Evolutionary conservation across 2,113 vertebrate genomes (phyloP).

Genomic region (Mola mola): DNA sequence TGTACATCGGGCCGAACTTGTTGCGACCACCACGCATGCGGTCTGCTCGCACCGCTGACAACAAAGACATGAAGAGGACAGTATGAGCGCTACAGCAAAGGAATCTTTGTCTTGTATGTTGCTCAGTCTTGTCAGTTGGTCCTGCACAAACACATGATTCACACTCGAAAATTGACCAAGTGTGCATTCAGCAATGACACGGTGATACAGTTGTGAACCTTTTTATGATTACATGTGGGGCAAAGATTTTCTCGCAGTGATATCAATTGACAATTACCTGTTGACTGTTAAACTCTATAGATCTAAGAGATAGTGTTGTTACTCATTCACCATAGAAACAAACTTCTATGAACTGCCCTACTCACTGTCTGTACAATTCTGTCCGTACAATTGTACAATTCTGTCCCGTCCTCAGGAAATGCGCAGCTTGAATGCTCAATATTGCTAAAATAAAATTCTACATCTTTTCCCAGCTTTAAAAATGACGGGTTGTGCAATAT

Average conservation of each 20-base stretch:
- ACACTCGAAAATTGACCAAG: too few relatives aligned
- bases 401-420: conserved; percentile 33
- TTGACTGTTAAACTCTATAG: conserved; percentile 58
- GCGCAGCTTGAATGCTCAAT: conserved; percentile 8
- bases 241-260: conserved; percentile 60
- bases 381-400: too few relatives aligned
- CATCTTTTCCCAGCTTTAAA: conserved; percentile 13
- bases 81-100: background rate
- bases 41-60: conserved; percentile 93
- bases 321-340: conserved; percentile 70
- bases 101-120: background rate
- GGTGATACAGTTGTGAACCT: background rate
- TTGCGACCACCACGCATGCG: conserved; percentile 97
- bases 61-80: conserved; percentile 9
- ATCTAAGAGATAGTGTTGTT: conserved; percentile 62
- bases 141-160: too few relatives aligned
- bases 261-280: conserved; percentile 61
- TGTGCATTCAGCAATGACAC: too few relatives aligned
- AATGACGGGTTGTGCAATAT: too few relatives aligned
- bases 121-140: background rate
- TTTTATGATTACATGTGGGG: conserved; percentile 45
- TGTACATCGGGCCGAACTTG: conserved; percentile 99
- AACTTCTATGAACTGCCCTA: conserved; percentile 37
- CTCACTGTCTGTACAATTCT: conserved; percentile 30
- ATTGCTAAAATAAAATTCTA: background rate